phyloP scores from a whole-genome alignment of 2,888 invertebrate species.

The Leucoma salicis region DNA sequence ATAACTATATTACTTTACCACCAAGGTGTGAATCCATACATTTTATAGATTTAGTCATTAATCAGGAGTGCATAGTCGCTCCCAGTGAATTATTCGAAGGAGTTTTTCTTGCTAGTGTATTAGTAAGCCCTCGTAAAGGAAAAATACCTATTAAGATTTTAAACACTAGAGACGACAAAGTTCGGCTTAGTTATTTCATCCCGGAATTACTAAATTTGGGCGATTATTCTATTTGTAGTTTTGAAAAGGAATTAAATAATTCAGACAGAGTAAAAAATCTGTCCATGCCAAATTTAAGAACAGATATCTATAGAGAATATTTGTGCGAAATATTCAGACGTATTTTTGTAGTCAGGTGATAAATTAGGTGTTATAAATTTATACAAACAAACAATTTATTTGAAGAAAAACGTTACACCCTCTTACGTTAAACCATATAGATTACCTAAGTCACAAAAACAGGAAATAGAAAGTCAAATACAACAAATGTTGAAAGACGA shows the following conservation, averaged over 20 bases:
- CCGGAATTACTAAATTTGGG: neutral
- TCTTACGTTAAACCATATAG: constrained; percentile 11
- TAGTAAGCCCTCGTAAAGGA: neutral
- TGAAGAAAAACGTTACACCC: constrained; percentile 7
- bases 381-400: constrained; percentile 5
- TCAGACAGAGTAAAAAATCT: neutral
- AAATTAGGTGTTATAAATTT: constrained; percentile 5
- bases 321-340: constrained; percentile 8
- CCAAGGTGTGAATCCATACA: neutral
- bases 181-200: neutral
- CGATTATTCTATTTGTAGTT: neutral
- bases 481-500: constrained; percentile 7
- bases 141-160: constrained; percentile 4
- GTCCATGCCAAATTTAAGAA: neutral
- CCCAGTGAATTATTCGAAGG: constrained; percentile 1
- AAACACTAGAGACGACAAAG: neutral
- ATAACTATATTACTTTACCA: neutral
- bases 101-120: neutral
- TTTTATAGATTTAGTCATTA: neutral
- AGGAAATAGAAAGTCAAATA: constrained; percentile 11
- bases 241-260: neutral
- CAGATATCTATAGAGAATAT: constrained; percentile 13
- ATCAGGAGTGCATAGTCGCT: neutral
- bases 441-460: constrained; percentile 6
- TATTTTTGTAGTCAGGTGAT: constrained; percentile 6